Evolutionary conservation across 2,888 invertebrate species (phyloP).

Genomic region (Lasioglossum pauxillum): DNA sequence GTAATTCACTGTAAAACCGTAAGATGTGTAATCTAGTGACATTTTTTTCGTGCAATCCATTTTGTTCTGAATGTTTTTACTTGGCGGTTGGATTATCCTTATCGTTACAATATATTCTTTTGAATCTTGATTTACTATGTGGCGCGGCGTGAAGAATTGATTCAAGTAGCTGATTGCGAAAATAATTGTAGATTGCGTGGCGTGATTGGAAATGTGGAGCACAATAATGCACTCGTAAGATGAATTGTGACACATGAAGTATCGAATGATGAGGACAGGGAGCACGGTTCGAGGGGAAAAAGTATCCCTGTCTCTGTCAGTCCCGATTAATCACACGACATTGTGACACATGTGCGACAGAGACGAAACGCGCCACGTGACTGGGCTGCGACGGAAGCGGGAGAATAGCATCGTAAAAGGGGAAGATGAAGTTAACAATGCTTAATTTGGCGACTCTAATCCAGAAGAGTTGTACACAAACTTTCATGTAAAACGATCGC

Average conservation of each 20-base stretch:
- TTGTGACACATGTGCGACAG: too few species aligned
- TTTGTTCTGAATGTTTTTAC: neutral
- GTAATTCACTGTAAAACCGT: neutral
- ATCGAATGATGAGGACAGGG: neutral
- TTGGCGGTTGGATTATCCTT: neutral
- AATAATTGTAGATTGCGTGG: neutral
- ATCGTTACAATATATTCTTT: neutral
- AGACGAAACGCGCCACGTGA: too few species aligned
- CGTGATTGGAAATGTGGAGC: neutral
- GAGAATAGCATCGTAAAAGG: too few species aligned
- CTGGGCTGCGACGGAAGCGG: too few species aligned
- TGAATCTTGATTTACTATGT: neutral
- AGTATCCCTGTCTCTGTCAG: too few species aligned
- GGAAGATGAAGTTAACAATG: too few species aligned
- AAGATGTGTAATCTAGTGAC: neutral
- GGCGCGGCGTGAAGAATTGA: neutral
- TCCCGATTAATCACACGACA: too few species aligned
- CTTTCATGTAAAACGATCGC: neutral
- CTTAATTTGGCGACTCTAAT: neutral
- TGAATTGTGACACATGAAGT: neutral
- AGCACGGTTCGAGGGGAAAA: too few species aligned
- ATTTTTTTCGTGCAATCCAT: neutral
- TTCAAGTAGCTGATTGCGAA: too few species aligned
- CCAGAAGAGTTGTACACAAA: neutral
- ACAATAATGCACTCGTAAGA: neutral